These are phyloP conservation scores for Python bivittatus DNA, from an alignment of 2,113 vertebrate species.

Conservation along the genomic window DNA sequence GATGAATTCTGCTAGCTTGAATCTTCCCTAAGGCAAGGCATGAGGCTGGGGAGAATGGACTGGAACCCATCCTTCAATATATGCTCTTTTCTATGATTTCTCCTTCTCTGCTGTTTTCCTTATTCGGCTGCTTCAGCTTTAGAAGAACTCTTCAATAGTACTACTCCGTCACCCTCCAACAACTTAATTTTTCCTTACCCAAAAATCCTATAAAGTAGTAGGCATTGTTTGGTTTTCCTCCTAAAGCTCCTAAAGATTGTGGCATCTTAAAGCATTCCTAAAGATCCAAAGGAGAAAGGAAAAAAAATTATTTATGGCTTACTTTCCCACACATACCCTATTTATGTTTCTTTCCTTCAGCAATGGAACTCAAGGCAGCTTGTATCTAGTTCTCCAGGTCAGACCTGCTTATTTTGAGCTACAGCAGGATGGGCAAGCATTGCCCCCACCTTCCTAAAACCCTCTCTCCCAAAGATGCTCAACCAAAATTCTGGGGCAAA, in stretches of 20 bases:
- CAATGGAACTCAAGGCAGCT: neutral
- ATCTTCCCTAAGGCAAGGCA: neutral
- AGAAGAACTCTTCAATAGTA: constrained; percentile 6
- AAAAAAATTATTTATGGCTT: constrained; percentile 37
- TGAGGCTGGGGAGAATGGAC: no score
- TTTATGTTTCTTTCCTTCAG: neutral
- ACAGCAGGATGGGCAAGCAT: neutral
- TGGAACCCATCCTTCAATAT: neutral
- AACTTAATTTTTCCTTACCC: constrained; percentile 77
- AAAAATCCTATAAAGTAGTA: constrained; percentile 92
- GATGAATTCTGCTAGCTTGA: neutral
- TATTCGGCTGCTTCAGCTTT: neutral
- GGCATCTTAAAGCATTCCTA: constrained; percentile 94
- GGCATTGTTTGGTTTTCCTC: constrained; percentile 90
- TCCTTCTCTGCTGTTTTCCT: neutral
- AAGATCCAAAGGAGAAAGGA: constrained; percentile 63
- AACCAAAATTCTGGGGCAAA: neutral
- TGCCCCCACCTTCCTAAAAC: neutral
- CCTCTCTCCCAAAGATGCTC: neutral
- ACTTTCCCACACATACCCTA: neutral
- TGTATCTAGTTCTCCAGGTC: neutral
- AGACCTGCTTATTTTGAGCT: neutral
- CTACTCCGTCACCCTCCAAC: constrained; percentile 1
- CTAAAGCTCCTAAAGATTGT: constrained; percentile 88
- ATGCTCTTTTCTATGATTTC: neutral